Conservation (phyloP, 64 coral and sea anemone species). For the Stichodactyla mertensii region DNA sequence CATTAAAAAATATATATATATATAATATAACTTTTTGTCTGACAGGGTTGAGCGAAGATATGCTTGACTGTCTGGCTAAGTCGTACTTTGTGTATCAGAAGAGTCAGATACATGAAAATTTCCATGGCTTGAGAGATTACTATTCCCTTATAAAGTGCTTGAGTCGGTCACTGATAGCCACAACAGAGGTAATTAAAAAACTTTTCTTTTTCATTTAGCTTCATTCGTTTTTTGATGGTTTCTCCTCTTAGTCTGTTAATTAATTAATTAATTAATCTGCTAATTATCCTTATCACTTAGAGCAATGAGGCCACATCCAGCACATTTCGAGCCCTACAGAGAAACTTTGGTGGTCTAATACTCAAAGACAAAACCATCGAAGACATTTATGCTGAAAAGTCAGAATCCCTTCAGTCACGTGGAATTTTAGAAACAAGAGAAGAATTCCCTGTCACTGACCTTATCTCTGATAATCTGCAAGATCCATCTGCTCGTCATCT, state of each 20-base stretch:
- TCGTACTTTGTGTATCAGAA: slow-evolving; percentile 77
- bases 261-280: no score
- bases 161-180: background rate
- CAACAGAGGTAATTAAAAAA: background rate
- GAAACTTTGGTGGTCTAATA: slow-evolving; percentile 85
- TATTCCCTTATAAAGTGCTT: slow-evolving; percentile 81
- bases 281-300: no score
- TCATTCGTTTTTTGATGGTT: background rate
- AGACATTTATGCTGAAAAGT: background rate
- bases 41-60: background rate
- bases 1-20: no score
- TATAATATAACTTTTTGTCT: background rate
- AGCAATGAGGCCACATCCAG: background rate
- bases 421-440: background rate
- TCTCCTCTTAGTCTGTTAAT: no score
- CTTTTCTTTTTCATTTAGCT: background rate
- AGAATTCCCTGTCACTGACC: slow-evolving; percentile 51
- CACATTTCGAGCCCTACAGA: slow-evolving; percentile 57
- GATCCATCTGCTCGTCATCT: slow-evolving; percentile 82
- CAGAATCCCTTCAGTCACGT: background rate
- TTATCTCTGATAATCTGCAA: slow-evolving; percentile 77
- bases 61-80: slow-evolving; percentile 57
- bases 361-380: background rate
- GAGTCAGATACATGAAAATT: slow-evolving; percentile 60
- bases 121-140: slow-evolving; percentile 93